Percentiles rank a stretch among this genome's conserved stretches.
These are phyloP conservation scores for Melanargia galathea DNA, from an alignment of 2,888 invertebrate species.

Conservation along the genomic window DNA sequence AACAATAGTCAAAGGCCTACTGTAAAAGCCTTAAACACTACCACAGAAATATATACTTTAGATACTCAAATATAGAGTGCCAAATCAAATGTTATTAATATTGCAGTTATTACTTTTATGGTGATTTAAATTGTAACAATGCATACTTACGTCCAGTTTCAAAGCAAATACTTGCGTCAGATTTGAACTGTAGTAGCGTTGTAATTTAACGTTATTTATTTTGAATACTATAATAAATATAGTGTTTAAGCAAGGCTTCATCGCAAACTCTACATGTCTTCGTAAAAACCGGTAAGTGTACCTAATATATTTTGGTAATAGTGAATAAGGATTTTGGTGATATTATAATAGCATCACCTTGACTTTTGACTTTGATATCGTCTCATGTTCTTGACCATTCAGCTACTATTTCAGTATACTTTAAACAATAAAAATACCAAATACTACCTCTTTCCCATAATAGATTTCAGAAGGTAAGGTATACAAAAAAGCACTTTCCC, in stretches of 20 bases:
- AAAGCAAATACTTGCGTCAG: conserved; percentile 71
- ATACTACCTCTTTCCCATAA: too few species aligned
- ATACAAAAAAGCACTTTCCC: too few species aligned
- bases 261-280: neutral
- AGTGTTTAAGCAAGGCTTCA: neutral
- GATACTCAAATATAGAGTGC: conserved; percentile 31
- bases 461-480: too few species aligned
- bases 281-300: too few species aligned
- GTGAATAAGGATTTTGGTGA: too few species aligned
- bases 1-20: conserved; percentile 29
- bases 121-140: conserved; percentile 59
- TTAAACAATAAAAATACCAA: too few species aligned
- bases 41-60: conserved; percentile 11
- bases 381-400: too few species aligned
- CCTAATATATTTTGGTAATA: too few species aligned
- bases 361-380: too few species aligned
- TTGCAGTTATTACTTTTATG: conserved; percentile 40
- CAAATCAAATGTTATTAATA: conserved; percentile 30
- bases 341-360: too few species aligned
- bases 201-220: conserved; percentile 21
- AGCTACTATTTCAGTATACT: too few species aligned
- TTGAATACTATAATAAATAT: too few species aligned
- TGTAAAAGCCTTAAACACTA: conserved; percentile 9
- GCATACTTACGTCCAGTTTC: conserved; percentile 71
- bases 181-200: conserved; percentile 57